Conservation (phyloP, 2,113 vertebrate genomes). For the Leptobrachium ailaonicum region DNA sequence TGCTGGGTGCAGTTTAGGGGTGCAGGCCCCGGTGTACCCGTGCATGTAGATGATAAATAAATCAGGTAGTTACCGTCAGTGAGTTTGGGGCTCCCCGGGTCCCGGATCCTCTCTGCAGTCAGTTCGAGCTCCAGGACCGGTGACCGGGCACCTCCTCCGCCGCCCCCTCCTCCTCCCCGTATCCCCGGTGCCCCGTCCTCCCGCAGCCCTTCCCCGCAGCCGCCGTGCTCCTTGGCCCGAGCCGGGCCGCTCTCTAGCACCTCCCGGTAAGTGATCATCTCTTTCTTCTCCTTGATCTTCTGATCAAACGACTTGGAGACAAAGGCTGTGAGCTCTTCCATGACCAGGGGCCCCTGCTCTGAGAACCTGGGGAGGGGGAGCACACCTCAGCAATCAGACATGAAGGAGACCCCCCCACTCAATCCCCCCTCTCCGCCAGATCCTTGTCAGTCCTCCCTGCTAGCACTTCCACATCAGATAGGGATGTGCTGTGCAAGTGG, state of each 20-base stretch:
- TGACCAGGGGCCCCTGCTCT: constrained; percentile 68
- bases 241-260: constrained; percentile 91
- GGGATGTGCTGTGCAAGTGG: constrained; percentile 86
- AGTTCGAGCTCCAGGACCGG: constrained; percentile 87
- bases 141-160: constrained; percentile 70
- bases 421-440: constrained; percentile 57
- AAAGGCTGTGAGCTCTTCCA: constrained; percentile 98
- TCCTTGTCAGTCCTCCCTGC: constrained; percentile 81
- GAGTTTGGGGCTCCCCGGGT: constrained; percentile 87
- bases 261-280: constrained; percentile 93
- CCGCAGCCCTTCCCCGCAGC: constrained; percentile 71
- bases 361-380: constrained; percentile 61
- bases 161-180: constrained; percentile 62
- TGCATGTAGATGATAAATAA: not conserved
- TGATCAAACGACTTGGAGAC: constrained; percentile 97
- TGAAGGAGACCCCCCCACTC: constrained; percentile 70
- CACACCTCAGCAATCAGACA: constrained; percentile 80
- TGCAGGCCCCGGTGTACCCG: too few relatives aligned
- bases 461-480: constrained; percentile 84
- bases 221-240: constrained; percentile 75
- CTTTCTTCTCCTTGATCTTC: constrained; percentile 97
- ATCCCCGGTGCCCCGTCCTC: constrained; percentile 77
- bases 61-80: constrained; percentile 79
- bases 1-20: not conserved
- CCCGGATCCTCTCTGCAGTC: constrained; percentile 82